Percentiles rank a stretch among this genome's conserved stretches.
phyloP scores from a whole-genome alignment of 2,113 vertebrate species.

The Progne subis region DNA sequence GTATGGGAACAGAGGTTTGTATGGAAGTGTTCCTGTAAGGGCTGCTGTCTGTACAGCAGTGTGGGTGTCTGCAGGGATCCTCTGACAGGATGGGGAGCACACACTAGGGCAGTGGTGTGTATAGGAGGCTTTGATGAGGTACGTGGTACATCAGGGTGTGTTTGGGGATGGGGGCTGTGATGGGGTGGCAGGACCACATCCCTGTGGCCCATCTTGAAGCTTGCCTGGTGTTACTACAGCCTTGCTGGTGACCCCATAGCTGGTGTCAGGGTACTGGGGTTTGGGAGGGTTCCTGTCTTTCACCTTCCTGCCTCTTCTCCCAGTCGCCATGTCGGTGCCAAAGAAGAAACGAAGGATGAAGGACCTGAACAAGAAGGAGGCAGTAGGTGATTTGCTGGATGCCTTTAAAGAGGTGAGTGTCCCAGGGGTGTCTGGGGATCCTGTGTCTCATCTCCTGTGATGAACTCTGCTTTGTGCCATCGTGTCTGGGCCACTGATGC shows the following conservation, averaged over 20 bases:
- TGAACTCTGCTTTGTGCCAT: constrained; percentile 35
- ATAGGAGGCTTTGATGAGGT: neutral
- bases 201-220: neutral
- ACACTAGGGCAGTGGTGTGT: neutral
- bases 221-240: neutral
- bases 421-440: accelerated
- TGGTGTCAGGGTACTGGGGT: neutral
- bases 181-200: neutral
- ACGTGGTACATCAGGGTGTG: accelerated
- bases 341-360: constrained; percentile 97
- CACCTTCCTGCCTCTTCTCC: neutral
- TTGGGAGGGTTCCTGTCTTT: neutral
- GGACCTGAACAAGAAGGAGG: constrained; percentile 94
- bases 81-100: neutral
- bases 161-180: neutral
- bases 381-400: constrained; percentile 92
- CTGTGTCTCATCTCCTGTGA: neutral
- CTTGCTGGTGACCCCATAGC: neutral
- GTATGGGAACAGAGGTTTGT: neutral
- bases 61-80: neutral
- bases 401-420: constrained; percentile 94
- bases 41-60: neutral
- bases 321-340: constrained; percentile 91
- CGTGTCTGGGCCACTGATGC: constrained; percentile 62
- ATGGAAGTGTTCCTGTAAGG: accelerated